Evolutionary conservation across 2,113 vertebrate genomes (phyloP), one percentile per base, ranked within the genome.

Genomic region (Tyrannus savana): DNA sequence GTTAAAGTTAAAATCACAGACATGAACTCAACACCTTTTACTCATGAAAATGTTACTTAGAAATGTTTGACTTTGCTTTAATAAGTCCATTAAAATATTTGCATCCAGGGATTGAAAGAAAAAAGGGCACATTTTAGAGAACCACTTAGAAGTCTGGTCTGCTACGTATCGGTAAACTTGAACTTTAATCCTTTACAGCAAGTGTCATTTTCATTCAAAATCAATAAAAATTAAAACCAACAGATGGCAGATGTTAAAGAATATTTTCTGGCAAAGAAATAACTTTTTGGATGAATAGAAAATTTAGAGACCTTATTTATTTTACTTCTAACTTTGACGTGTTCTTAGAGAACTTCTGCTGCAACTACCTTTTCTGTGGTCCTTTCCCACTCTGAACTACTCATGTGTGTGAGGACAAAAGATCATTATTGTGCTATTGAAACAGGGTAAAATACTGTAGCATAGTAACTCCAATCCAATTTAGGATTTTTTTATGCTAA

Each of bases 191-290:
- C 39, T 77, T 63, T 80, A 55, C 12, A 71, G 30, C 2, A 33
- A 49, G 16, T 71, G 35, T 30, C 30, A 50, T 78, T 93, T 84
- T 89, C 12, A 80, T 74, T 94, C 50, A 88, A 85, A 92, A 87
- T 82, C 47, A 87, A 95, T 81, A 87, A 85, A 93, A 94, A 85
- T 62, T 94, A 66, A 90, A 93, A 73, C 15, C 12, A 94, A 90
- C 67, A 94, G 75, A 90, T 88, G 76, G 68, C 52, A 93, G 77
- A 85, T 89, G 42, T 77, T 93, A 58, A 76, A 93, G 19, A 90
- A 90, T 84, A 73, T 81, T 81, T 90, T 89, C 64, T 95, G 67
- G 62, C 72, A 90, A 88, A 87, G 41, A 13, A 93, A 67, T 27
- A 50, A 7, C 7, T 77, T 95, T 66, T 89, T 63, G 59, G 66